Evolutionary conservation across 2,888 invertebrate genomes (phyloP).

Genomic region (Brenthis ino): DNA sequence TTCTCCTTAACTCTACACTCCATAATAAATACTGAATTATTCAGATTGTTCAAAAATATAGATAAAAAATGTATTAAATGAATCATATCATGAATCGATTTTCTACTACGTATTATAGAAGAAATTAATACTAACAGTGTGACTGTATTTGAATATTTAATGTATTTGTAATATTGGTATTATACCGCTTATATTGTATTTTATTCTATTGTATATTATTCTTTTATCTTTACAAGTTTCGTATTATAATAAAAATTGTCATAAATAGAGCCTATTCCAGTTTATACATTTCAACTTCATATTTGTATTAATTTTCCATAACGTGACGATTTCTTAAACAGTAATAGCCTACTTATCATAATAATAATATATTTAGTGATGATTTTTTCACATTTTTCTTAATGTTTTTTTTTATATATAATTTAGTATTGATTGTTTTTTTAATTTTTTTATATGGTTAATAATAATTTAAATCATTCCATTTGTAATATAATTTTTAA

Average conservation of each 20-base stretch:
- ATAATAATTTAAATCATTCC: too few species aligned
- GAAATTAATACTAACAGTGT: constrained; percentile 10
- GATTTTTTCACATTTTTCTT: too few species aligned
- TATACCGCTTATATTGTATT: constrained; percentile 25
- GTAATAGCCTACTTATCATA: too few species aligned
- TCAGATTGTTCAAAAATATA: neutral
- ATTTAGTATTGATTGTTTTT: too few species aligned
- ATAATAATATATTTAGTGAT: too few species aligned
- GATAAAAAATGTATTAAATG: constrained; percentile 3
- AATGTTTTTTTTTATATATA: too few species aligned
- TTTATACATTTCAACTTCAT: neutral
- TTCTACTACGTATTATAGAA: constrained; percentile 20
- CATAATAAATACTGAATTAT: constrained; percentile 2
- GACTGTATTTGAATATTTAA: constrained; percentile 23
- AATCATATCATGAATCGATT: constrained; percentile 28
- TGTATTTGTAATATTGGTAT: constrained; percentile 8
- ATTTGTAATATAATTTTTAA: too few species aligned
- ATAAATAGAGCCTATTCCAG: constrained; percentile 4
- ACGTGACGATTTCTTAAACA: too few species aligned
- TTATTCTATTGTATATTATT: constrained; percentile 31
- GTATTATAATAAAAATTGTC: constrained; percentile 20
- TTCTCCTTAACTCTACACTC: too few species aligned
- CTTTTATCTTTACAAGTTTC: constrained; percentile 25
- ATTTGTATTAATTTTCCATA: too few species aligned
- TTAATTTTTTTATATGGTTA: too few species aligned